A percentile compares a stretch with the other conserved stretches of the same genome.
Evolutionary conservation across 1,140 invertebrate species (phyloP).

Genomic region (Tyrophagus putrescentiae): DNA sequence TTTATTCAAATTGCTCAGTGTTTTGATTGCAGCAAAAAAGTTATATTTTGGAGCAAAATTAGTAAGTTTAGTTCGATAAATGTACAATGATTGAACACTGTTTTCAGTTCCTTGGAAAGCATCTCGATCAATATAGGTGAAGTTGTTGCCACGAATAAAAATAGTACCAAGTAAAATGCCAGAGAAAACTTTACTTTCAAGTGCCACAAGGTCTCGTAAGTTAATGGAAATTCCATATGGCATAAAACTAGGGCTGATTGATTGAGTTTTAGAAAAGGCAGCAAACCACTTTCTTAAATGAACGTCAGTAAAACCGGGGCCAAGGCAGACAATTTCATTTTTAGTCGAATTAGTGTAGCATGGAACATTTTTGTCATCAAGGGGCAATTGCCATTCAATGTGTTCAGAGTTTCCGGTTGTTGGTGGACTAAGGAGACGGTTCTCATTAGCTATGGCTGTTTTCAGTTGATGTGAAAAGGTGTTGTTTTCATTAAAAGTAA

Average conservation of each 20-base stretch:
- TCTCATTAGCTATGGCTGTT: too few relatives aligned
- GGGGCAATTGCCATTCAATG: too few relatives aligned
- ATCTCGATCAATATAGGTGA: background rate
- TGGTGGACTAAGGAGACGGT: too few relatives aligned
- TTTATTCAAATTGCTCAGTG: background rate
- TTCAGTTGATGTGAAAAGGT: too few relatives aligned
- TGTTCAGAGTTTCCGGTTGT: too few relatives aligned
- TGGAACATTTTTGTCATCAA: too few relatives aligned
- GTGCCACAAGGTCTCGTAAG: background rate
- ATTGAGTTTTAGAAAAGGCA: background rate
- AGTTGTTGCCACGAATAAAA: background rate
- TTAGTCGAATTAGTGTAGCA: background rate
- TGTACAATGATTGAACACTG: background rate
- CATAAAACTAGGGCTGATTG: background rate
- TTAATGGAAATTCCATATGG: slow-evolving; percentile 4
- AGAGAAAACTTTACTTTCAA: background rate
- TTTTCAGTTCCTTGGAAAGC: background rate
- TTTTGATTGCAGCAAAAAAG: background rate
- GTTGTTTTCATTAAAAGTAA: too few relatives aligned
- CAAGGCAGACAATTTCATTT: background rate
- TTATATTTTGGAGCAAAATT: background rate
- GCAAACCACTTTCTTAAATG: background rate
- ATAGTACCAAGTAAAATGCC: background rate
- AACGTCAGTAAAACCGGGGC: background rate
- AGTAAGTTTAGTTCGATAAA: background rate